Percentiles rank a stretch among this genome's conserved stretches.
Conservation (phyloP, 2,888 invertebrate species). For the Elegia similella region DNA sequence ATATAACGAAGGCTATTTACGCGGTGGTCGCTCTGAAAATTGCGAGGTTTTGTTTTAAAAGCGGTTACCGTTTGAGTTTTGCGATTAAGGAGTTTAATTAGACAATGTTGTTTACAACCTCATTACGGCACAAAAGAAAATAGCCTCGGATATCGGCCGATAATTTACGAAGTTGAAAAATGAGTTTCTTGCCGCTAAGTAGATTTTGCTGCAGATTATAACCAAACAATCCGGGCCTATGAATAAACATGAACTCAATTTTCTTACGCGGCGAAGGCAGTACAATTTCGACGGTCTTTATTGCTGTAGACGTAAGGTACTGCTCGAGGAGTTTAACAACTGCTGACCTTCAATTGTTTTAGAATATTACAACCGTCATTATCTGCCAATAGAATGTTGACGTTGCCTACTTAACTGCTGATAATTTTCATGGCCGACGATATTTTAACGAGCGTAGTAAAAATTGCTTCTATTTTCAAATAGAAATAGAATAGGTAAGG, state of each 20-base stretch:
- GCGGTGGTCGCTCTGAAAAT: slow-evolving; percentile 77
- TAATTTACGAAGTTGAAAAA: slow-evolving; percentile 78
- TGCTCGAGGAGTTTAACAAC: slow-evolving; percentile 26
- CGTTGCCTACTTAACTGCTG: slow-evolving; percentile 21
- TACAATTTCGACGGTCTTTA: slow-evolving; percentile 33
- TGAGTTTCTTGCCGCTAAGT: slow-evolving; percentile 63
- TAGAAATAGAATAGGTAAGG: not conserved
- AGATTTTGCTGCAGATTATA: slow-evolving; percentile 61
- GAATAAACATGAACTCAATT: slow-evolving; percentile 60
- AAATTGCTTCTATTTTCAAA: not conserved
- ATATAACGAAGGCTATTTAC: slow-evolving; percentile 79
- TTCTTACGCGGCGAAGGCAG: slow-evolving; percentile 32
- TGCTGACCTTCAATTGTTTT: slow-evolving; percentile 53
- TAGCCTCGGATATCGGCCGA: slow-evolving; percentile 72
- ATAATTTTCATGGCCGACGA: slow-evolving; percentile 14
- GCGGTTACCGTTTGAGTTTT: slow-evolving; percentile 80
- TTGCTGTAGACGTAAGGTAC: slow-evolving; percentile 30
- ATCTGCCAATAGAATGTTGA: slow-evolving; percentile 28
- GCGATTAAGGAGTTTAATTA: slow-evolving; percentile 82
- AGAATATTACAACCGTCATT: slow-evolving; percentile 39
- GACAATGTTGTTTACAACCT: slow-evolving; percentile 80
- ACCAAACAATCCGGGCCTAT: slow-evolving; percentile 53
- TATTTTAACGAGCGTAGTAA: slow-evolving; percentile 7
- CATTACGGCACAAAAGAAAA: slow-evolving; percentile 71
- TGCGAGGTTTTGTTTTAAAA: slow-evolving; percentile 81